Percentiles rank a stretch among this genome's conserved stretches.
phyloP scores from a whole-genome alignment of 2,797 vertebrate genomes.

The Manis javanica region DNA sequence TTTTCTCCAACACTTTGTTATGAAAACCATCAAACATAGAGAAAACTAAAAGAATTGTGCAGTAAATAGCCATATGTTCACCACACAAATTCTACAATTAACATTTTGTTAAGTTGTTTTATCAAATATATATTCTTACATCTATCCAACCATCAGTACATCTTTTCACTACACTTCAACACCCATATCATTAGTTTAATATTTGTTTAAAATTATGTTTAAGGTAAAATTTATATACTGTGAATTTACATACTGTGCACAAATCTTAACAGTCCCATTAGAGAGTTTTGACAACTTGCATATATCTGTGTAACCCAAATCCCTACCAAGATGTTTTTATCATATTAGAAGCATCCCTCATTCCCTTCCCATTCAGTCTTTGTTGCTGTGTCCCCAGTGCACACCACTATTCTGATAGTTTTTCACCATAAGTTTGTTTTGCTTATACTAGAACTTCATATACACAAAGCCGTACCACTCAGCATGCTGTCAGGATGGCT shows the following conservation, averaged over 20 bases:
- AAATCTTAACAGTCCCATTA: neutral
- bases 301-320: neutral
- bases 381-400: neutral
- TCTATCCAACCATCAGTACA: neutral
- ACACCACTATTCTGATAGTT: neutral
- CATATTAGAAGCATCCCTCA: neutral
- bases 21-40: neutral
- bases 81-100: neutral
- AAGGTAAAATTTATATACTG: neutral
- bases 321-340: neutral
- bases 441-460: neutral
- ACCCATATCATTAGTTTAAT: neutral
- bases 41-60: neutral
- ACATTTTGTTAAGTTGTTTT: constrained; percentile 33
- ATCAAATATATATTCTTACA: neutral
- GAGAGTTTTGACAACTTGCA: neutral
- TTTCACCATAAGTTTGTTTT: constrained; percentile 13
- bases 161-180: neutral
- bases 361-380: neutral
- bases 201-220: constrained; percentile 28
- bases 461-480: neutral
- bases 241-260: neutral
- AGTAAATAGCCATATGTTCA: neutral
- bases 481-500: neutral
- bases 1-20: neutral